Conservation (phyloP, 1,140 invertebrate species). For the Calosoma granatense region DNA sequence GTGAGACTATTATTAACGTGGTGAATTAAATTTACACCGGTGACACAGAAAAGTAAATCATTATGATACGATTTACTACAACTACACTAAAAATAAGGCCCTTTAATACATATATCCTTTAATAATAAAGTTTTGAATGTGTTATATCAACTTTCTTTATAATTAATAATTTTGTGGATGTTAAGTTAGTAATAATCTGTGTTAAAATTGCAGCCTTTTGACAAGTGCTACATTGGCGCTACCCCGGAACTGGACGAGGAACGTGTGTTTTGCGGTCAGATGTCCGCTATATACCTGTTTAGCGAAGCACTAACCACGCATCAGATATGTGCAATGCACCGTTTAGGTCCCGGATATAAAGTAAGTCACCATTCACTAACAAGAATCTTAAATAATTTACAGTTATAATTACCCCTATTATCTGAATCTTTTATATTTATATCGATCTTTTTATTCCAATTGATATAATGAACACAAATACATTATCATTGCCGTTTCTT, state of each 20-base stretch:
- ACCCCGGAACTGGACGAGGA: slow-evolving; percentile 92
- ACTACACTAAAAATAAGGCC: too few species aligned
- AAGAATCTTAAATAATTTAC: too few species aligned
- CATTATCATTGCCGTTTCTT: too few species aligned
- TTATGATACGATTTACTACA: too few species aligned
- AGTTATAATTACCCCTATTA: not conserved
- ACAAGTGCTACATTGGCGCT: slow-evolving; percentile 98
- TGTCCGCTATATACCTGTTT: slow-evolving; percentile 98
- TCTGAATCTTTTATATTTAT: too few species aligned
- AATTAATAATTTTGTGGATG: not conserved
- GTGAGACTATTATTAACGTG: too few species aligned
- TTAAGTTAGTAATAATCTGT: slow-evolving; percentile 1
- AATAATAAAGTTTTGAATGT: too few species aligned
- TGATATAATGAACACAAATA: too few species aligned
- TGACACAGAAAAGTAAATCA: too few species aligned
- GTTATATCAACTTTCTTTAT: not conserved
- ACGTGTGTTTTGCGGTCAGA: slow-evolving; percentile 97
- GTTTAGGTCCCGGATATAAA: slow-evolving; percentile 93
- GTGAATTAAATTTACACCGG: too few species aligned
- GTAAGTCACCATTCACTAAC: slow-evolving; percentile 42
- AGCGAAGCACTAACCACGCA: slow-evolving; percentile 93
- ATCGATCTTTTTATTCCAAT: too few species aligned
- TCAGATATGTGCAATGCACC: slow-evolving; percentile 94
- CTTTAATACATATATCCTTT: too few species aligned
- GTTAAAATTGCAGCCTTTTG: slow-evolving; percentile 68